phyloP scores from a whole-genome alignment of 2,113 vertebrate genomes.

The Lucifuga dentata region DNA sequence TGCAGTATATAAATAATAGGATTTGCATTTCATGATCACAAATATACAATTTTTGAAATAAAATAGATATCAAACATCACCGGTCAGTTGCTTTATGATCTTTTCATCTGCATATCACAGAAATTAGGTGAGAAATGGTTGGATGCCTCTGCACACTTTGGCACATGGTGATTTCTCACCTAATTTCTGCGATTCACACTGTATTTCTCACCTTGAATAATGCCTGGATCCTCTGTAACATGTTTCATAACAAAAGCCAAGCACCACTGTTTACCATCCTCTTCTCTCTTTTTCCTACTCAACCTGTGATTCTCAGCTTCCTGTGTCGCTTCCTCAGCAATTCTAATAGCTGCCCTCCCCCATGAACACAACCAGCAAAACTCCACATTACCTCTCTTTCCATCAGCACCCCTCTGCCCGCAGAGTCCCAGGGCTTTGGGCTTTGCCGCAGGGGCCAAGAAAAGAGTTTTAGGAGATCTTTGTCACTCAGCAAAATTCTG shows the following conservation, averaged over 20 bases:
- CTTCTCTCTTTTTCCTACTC: slow-evolving; percentile 22
- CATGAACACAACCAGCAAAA: slow-evolving; percentile 10
- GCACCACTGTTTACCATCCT: slow-evolving; percentile 32
- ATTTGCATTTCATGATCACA: too few species aligned
- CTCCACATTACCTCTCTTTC: background rate
- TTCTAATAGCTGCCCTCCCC: slow-evolving; percentile 34
- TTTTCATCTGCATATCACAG: too few species aligned
- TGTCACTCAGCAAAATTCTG: slow-evolving; percentile 45
- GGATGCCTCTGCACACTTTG: too few species aligned
- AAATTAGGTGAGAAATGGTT: too few species aligned
- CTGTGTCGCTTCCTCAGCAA: slow-evolving; percentile 28
- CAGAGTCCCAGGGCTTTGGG: slow-evolving; percentile 35
- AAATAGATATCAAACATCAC: too few species aligned
- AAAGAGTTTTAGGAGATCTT: slow-evolving; percentile 41
- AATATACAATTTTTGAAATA: too few species aligned
- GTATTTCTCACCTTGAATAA: slow-evolving; percentile 1
- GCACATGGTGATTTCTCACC: too few species aligned
- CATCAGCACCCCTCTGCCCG: slow-evolving; percentile 42
- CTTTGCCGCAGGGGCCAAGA: slow-evolving; percentile 32
- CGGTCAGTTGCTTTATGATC: too few species aligned
- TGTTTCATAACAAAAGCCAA: slow-evolving; percentile 27
- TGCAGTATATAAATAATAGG: too few species aligned
- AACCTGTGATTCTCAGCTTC: slow-evolving; percentile 27
- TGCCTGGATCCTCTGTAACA: background rate
- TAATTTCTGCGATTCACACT: too few species aligned